Conservation (phyloP, 2,113 vertebrate genomes). For the Hyla sarda region DNA sequence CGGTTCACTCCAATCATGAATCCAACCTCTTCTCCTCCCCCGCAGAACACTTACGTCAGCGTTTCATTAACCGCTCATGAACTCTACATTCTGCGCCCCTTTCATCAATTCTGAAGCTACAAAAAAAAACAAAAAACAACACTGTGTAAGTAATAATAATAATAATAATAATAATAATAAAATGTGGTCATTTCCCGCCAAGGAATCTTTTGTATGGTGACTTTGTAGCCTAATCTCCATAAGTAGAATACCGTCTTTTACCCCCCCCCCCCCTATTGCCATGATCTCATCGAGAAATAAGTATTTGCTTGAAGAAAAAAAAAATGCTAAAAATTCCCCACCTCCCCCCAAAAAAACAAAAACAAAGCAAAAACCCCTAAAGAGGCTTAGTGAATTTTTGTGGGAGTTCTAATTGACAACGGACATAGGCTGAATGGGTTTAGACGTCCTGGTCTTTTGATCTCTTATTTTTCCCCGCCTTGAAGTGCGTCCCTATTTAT, state of each 20-base stretch:
- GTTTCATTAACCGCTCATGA: too few relatives aligned
- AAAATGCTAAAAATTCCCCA: too few relatives aligned
- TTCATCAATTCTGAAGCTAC: too few relatives aligned
- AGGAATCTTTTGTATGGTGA: neutral
- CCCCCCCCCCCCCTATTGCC: too few relatives aligned
- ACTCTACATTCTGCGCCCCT: too few relatives aligned
- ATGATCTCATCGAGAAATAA: constrained; percentile 44
- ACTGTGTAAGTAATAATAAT: too few relatives aligned
- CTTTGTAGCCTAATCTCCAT: constrained; percentile 26
- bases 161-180: too few relatives aligned
- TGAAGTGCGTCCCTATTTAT: constrained; percentile 45
- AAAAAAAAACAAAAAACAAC: neutral
- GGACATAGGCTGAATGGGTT: constrained; percentile 26
- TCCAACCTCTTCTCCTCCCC: too few relatives aligned
- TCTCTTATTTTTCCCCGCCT: constrained; percentile 53
- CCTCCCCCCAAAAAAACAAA: neutral
- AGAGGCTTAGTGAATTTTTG: neutral
- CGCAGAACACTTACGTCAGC: too few relatives aligned
- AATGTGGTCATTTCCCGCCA: constrained; percentile 2
- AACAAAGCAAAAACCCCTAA: neutral
- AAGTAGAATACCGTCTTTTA: neutral
- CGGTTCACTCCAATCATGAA: too few relatives aligned
- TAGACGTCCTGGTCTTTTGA: constrained; percentile 55
- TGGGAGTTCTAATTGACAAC: too few relatives aligned
- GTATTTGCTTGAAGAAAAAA: too few relatives aligned